Evolutionary conservation across 2,888 invertebrate genomes (phyloP), one percentile per base, ranked within the genome.

Genomic region (Copidosoma aretas): DNA sequence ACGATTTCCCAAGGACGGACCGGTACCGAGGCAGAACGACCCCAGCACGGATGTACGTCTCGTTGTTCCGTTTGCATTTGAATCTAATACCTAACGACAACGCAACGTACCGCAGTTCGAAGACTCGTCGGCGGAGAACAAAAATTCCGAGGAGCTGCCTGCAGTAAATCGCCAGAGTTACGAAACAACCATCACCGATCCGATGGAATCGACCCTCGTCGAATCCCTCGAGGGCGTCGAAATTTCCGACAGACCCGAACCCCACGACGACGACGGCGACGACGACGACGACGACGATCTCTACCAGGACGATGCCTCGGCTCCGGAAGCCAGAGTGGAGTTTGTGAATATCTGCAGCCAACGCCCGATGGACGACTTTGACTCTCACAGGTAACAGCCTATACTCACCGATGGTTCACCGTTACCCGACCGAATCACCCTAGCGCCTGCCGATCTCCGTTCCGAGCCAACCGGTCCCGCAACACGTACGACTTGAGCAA

Each of bases 1-100:
- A 19, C 81, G 78, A 71, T 82, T 82, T 73, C 80, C 82, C 0
- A 80, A 77, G 69, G 78, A 81, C 60, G 78, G 78, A 51, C 71
- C 73, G 12, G 32, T 51, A 5, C 32, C 32, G 32, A 32, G 32
- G 32, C 32, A 46, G 12, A 46, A 12, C 43, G 14, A 17, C 17
- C 43, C 3, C 14, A 46, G 17, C 43, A 15, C 43, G 43, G 17
- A 17, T 12, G 43, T 46, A 46, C 14, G 43, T 46, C 12, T 15
- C 41, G 14, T 8, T 46, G 43, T 46, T 14, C 12, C 12, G 43
- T 12, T 32, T 32, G 32, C 3, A 32, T 32, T 32, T 32, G 32
- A 32, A 32, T n/a, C n/a, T n/a, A n/a, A 8, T 46, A 17, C 43
- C 17, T 46, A 8, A 4, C 43, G 17, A 46, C 41, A 10, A 41